Conservation (phyloP, 2,797 vertebrate genomes). For the Oryzias dopingdopingensis region DNA sequence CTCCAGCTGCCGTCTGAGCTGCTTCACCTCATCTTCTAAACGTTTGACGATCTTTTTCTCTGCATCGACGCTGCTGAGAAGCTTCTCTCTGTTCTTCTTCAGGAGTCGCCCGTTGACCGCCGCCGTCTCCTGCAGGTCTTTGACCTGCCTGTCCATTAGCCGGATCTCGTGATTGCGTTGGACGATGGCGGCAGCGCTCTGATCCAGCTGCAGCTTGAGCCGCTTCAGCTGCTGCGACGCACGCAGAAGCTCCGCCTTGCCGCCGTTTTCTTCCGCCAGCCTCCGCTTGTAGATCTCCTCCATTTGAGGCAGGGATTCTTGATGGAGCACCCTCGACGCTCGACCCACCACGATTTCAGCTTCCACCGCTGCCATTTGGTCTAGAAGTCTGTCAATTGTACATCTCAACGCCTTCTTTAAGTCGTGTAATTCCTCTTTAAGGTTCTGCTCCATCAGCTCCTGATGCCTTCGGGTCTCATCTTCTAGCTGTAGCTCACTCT, state of each 20-base stretch:
- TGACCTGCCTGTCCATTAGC: constrained; percentile 61
- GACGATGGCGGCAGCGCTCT: constrained; percentile 37
- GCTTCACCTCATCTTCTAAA: constrained; percentile 41
- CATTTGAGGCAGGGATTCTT: constrained; percentile 25
- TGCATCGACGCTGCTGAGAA: constrained; percentile 22
- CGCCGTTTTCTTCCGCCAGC: constrained; percentile 45
- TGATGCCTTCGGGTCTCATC: constrained; percentile 24
- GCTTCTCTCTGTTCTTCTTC: constrained; percentile 45
- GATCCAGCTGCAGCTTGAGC: constrained; percentile 37
- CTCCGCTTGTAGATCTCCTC: constrained; percentile 39
- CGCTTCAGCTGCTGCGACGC: constrained; percentile 46
- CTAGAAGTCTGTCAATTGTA: constrained; percentile 27
- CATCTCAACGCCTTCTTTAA: constrained; percentile 19
- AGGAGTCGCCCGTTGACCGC: constrained; percentile 34
- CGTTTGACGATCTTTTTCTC: constrained; percentile 36
- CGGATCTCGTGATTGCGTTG: constrained; percentile 47
- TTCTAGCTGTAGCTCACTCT: constrained; percentile 43
- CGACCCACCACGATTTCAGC: constrained; percentile 25
- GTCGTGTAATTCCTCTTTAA: constrained; percentile 39
- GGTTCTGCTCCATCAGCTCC: constrained; percentile 21
- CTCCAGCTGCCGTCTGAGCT: constrained; percentile 30
- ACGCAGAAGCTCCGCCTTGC: constrained; percentile 22
- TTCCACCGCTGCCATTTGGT: constrained; percentile 45
- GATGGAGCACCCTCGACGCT: constrained; percentile 5
- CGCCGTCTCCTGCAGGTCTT: constrained; percentile 43